Conservation (phyloP, 2,797 vertebrate genomes). For the Sphenopsis melanotis region DNA sequence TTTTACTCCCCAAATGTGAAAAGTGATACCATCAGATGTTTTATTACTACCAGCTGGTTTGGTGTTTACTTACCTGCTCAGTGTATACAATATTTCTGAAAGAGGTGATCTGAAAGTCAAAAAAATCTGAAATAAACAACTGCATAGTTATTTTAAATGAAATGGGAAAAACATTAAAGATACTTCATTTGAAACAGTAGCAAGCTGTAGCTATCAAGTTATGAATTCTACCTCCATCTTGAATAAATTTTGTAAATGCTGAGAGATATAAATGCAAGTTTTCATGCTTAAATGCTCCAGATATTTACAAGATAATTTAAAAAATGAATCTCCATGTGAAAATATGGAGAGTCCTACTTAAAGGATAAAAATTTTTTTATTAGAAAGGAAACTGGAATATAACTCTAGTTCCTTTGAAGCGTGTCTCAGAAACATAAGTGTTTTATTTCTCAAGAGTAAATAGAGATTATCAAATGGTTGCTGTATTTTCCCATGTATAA, state of each 20-base stretch:
- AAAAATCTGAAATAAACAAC: neutral
- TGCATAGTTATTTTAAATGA: neutral
- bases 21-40: neutral
- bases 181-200: neutral
- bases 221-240: neutral
- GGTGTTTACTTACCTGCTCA: neutral
- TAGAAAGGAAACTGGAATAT: neutral
- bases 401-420: neutral
- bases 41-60: neutral
- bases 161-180: neutral
- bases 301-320: neutral
- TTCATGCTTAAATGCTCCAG: neutral
- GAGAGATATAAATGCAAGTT: neutral
- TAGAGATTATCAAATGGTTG: conserved; percentile 21
- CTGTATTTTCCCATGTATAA: conserved; percentile 1
- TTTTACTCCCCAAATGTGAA: neutral
- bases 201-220: neutral
- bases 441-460: conserved; percentile 45
- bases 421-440: neutral
- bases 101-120: neutral
- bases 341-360: neutral
- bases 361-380: neutral
- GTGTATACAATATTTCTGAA: neutral
- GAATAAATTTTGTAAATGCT: neutral
- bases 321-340: neutral